These are phyloP conservation scores for Resseliella maxima DNA, from an alignment of 2,888 invertebrate genomes.

Conservation along the genomic window DNA sequence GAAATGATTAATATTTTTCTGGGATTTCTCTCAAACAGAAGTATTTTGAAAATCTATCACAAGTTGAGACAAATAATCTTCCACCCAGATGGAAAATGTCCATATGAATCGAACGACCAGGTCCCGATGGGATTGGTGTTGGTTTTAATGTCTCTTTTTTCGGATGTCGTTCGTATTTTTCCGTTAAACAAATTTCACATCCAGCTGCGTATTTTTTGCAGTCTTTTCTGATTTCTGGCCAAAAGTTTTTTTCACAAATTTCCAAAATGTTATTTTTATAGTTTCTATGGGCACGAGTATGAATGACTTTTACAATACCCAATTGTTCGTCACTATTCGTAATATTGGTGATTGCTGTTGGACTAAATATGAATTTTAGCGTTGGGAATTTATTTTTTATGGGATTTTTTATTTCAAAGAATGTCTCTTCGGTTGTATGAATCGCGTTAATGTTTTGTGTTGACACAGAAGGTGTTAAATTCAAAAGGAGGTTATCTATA, in stretches of 20 bases:
- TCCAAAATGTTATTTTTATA: background rate
- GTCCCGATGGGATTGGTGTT: background rate
- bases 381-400: background rate
- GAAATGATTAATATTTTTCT: conserved; percentile 16
- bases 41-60: conserved; percentile 4
- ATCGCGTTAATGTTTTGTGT: background rate
- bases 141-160: conserved; percentile 13
- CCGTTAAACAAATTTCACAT: background rate
- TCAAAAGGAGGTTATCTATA: background rate
- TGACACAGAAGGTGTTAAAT: background rate
- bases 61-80: background rate
- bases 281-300: background rate
- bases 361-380: background rate
- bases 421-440: background rate
- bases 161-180: conserved; percentile 33
- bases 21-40: background rate
- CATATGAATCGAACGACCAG: background rate
- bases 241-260: background rate
- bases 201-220: background rate
- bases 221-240: background rate
- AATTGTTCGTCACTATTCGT: background rate
- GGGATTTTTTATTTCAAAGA: background rate
- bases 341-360: background rate
- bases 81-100: background rate
- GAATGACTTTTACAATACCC: background rate